Evolutionary conservation across 2,888 invertebrate genomes (phyloP), one percentile per base, ranked within the genome.

Genomic region (Tryphoninae sp.): DNA sequence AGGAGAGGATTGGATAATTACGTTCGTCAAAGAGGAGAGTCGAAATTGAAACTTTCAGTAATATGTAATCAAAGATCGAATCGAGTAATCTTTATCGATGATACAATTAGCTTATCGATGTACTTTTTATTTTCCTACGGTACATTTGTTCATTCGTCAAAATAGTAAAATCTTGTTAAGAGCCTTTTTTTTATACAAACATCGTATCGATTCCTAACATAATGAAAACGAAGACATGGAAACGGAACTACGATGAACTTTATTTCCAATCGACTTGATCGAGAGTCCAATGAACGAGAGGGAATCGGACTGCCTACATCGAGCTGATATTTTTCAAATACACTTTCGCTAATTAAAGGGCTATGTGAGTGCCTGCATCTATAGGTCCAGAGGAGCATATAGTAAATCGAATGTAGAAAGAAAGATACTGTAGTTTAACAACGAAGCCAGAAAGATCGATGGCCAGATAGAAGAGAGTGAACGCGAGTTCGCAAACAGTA

Each of bases 381-480:
- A 40, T 62, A 40, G 33, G n/a, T 16, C 16, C 62, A 16, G 19
- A 40, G 3, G 19, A 40, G 40, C 62, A 40, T 62, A 40, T 62
- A 40, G 40, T 33, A 62, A 74, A 64, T 69, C 68, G 33, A n/a
- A 33, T 26, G 23, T 55, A 16, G 71, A 51, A 71, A 33, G 26
- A 69, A 55, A 78, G 42, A 58, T 58, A 16, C 49, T 61, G 68
- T 65, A 74, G 71, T 75, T 78, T 78, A 82, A 82, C 81, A 82
- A 82, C 81, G 81, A 82, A 75, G 72, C 71, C 81, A 75, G 75
- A 71, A 82, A 82, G 82, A 82, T 82, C 79, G 82, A 80, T 76
- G 82, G 26, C 73, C 73, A 82, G 80, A 80, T 80, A 82, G 69
- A 82, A 80, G 78, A 82, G 80, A 82, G 77, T 69, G 77, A 80